phyloP scores from a whole-genome alignment of 1,140 invertebrate genomes.

The Scaptomyza pallida region DNA sequence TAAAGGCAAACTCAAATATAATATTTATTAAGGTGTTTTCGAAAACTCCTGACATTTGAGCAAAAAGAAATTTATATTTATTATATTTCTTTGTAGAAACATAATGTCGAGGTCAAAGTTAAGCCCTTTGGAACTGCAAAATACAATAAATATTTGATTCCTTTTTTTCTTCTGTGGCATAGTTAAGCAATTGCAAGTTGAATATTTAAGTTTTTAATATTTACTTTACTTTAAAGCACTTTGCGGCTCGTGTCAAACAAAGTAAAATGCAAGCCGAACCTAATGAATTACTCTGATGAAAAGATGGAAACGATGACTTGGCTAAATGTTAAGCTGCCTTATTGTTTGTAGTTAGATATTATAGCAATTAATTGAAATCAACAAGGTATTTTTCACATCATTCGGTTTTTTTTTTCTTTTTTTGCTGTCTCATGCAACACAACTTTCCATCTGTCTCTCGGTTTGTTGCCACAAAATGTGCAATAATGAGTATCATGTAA shows the following conservation, averaged over 20 bases:
- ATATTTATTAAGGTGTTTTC: neutral
- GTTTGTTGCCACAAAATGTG: slow-evolving; percentile 1
- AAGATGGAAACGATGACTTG: slow-evolving; percentile 68
- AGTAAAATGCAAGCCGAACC: neutral
- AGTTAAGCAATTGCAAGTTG: no score
- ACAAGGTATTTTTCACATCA: slow-evolving; percentile 43
- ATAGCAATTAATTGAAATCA: slow-evolving; percentile 70
- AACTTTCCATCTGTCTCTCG: slow-evolving; percentile 52
- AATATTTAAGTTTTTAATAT: no score
- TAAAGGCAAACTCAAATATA: no score
- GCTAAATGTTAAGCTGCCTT: slow-evolving; percentile 63
- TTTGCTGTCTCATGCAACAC: slow-evolving; percentile 61
- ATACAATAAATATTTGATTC: no score
- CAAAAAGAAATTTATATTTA: no score
- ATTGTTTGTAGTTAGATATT: slow-evolving; percentile 49
- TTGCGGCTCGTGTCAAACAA: neutral
- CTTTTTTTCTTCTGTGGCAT: no score
- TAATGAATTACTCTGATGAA: no score
- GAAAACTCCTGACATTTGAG: neutral
- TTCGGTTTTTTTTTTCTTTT: slow-evolving; percentile 27
- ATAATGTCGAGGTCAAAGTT: no score
- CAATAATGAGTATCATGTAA: slow-evolving; percentile 76
- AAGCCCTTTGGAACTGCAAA: no score
- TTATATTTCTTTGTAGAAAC: no score
- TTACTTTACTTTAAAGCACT: no score